Conservation (phyloP, 2,797 vertebrate genomes). For the Tolypeutes matacus region DNA sequence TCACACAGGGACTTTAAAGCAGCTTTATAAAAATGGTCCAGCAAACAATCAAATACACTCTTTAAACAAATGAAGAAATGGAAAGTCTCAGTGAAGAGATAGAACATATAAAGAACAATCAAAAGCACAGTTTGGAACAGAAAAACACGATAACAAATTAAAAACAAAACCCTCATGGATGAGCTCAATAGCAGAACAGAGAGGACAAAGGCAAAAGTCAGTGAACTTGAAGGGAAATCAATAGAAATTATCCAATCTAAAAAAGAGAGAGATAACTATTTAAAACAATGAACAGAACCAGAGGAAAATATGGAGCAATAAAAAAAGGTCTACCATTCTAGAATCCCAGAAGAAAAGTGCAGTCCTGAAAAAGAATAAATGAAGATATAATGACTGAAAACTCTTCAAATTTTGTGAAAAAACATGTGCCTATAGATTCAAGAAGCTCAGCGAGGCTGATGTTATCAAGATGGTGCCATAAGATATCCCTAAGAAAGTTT, state of each 20-base stretch:
- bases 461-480: too few relatives aligned
- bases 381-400: not conserved
- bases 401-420: not conserved
- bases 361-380: not conserved
- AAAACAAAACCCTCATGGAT: not conserved
- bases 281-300: not conserved
- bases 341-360: not conserved
- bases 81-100: too few relatives aligned
- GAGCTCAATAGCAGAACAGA: not conserved
- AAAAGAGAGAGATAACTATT: not conserved
- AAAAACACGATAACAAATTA: not conserved
- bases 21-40: too few relatives aligned
- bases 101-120: too few relatives aligned
- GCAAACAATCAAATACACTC: too few relatives aligned
- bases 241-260: not conserved
- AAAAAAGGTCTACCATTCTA: not conserved
- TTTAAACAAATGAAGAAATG: too few relatives aligned
- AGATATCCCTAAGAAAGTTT: too few relatives aligned
- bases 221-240: not conserved
- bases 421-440: not conserved
- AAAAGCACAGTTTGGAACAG: too few relatives aligned
- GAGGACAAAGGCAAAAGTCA: not conserved
- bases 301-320: not conserved
- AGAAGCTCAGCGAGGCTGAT: too few relatives aligned
- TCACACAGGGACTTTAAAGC: too few relatives aligned